A percentile compares a stretch with the other conserved stretches of the same genome.
These are phyloP conservation scores for Pipistrellus nathusii DNA, from an alignment of 2,797 vertebrate species.

Conservation along the genomic window DNA sequence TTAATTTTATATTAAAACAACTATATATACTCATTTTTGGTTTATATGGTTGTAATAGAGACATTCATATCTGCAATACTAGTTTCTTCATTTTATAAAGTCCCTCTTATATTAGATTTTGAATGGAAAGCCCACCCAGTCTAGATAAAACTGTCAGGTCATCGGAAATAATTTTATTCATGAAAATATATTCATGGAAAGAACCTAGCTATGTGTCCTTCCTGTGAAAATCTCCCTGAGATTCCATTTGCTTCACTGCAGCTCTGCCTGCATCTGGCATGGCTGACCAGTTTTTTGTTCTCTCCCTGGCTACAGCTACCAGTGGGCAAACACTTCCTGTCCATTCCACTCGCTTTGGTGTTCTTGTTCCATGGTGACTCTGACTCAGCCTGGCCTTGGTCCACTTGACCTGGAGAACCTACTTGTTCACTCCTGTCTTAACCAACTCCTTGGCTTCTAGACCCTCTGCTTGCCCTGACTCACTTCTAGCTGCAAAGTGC, in stretches of 20 bases:
- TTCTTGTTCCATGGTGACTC: not conserved
- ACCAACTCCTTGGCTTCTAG: conserved; percentile 1
- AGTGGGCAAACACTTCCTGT: not conserved
- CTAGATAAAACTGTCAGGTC: not conserved
- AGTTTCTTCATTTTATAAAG: conserved; percentile 15
- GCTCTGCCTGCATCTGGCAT: not conserved
- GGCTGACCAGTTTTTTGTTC: not conserved
- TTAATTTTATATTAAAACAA: not conserved
- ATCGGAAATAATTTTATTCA: not conserved
- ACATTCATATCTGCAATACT: not conserved
- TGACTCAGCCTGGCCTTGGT: conserved; percentile 58
- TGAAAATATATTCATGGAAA: not conserved
- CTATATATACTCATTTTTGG: not conserved
- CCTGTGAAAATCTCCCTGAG: not conserved
- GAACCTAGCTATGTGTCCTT: not conserved
- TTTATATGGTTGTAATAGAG: not conserved
- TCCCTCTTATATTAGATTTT: not conserved
- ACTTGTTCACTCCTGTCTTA: conserved; percentile 26
- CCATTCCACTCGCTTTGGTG: not conserved
- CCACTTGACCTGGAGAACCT: conserved; percentile 43
- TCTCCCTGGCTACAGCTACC: not conserved
- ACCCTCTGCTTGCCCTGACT: conserved; percentile 4
- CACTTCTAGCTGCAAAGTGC: not conserved
- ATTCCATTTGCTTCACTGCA: not conserved
- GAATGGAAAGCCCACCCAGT: not conserved